phyloP scores from a whole-genome alignment of 2,113 vertebrate genomes.

The Lophochroa leadbeateri region DNA sequence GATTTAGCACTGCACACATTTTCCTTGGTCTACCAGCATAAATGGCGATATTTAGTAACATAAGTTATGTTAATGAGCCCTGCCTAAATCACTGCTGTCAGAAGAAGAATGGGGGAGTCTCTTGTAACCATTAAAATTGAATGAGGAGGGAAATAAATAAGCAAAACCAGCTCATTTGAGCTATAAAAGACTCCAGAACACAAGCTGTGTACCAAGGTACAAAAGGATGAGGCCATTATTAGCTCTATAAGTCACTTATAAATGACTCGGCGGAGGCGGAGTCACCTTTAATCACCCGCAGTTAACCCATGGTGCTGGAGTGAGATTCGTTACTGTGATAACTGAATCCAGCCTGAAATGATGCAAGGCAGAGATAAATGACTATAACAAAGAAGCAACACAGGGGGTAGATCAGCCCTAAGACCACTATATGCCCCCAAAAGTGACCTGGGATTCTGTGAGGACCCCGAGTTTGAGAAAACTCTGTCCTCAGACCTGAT shows the following conservation, averaged over 20 bases:
- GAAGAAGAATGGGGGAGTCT: conserved; percentile 14
- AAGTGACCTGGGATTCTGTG: background rate
- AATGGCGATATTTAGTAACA: conserved; percentile 12
- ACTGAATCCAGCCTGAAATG: background rate
- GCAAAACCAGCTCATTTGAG: conserved; percentile 42
- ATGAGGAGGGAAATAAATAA: conserved; percentile 60
- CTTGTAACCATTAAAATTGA: conserved; percentile 59
- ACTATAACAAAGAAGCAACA: background rate
- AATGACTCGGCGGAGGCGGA: background rate
- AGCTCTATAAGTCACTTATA: conserved; percentile 30
- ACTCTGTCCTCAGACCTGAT: background rate
- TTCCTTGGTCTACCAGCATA: background rate
- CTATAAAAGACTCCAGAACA: conserved; percentile 66
- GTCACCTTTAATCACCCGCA: background rate
- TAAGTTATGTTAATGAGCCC: conserved; percentile 57
- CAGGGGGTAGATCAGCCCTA: background rate
- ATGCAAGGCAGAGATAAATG: background rate
- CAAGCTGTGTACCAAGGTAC: conserved; percentile 60
- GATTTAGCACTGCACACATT: background rate
- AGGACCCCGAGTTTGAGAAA: background rate
- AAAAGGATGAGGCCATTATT: conserved; percentile 54
- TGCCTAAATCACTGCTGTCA: conserved; percentile 33
- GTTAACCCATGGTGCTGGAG: background rate
- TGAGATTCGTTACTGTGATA: background rate
- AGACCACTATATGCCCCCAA: rapidly evolving